These are phyloP conservation scores for Aporophyla nigra DNA, from an alignment of 2,888 invertebrate genomes.

Conservation along the genomic window DNA sequence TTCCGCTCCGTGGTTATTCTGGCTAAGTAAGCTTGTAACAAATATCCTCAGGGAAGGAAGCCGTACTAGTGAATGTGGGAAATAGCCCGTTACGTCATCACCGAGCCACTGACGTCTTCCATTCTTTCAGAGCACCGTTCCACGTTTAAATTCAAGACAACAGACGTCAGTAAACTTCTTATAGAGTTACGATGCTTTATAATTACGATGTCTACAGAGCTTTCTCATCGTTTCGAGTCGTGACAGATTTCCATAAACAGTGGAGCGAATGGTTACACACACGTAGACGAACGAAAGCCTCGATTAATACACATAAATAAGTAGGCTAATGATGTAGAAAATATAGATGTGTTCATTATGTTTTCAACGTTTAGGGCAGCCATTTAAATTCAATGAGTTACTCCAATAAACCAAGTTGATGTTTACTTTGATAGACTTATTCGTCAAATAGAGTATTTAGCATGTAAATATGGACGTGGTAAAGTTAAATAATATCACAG, in stretches of 20 bases:
- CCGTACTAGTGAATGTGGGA: constrained; percentile 22
- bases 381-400: constrained; percentile 59
- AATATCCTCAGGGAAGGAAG: constrained; percentile 46
- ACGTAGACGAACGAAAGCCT: constrained; percentile 40
- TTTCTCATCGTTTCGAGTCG: constrained; percentile 61
- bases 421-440: constrained; percentile 32
- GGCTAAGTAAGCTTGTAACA: constrained; percentile 45
- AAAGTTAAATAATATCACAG: constrained; percentile 28
- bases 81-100: constrained; percentile 52
- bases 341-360: constrained; percentile 58
- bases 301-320: constrained; percentile 52
- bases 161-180: constrained; percentile 54
- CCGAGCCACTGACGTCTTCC: constrained; percentile 39
- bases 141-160: constrained; percentile 51
- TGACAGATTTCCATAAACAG: constrained; percentile 66
- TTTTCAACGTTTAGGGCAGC: constrained; percentile 49
- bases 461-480: constrained; percentile 53
- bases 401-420: constrained; percentile 36
- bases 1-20: constrained; percentile 33
- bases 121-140: constrained; percentile 29
- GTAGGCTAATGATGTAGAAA: constrained; percentile 65
- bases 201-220: constrained; percentile 46
- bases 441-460: constrained; percentile 28
- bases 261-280: constrained; percentile 38
- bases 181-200: constrained; percentile 47